Evolutionary conservation across 2,888 invertebrate genomes (phyloP).

Genomic region (Acleris literana): DNA sequence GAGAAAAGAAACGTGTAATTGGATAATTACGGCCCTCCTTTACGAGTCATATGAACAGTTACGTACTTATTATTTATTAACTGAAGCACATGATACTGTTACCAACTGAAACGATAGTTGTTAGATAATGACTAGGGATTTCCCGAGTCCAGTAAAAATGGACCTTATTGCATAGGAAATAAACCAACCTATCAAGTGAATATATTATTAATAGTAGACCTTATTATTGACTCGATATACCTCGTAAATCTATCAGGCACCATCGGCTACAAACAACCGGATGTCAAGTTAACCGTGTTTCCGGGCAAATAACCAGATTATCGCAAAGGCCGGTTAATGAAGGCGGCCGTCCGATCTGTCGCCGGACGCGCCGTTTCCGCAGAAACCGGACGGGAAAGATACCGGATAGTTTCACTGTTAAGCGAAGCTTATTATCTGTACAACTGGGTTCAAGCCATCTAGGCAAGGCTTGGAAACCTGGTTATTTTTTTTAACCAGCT

Average conservation of each 20-base stretch:
- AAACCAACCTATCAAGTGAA: too few species aligned
- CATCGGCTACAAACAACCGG: constrained; percentile 2
- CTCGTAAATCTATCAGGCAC: neutral
- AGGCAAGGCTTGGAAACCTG: too few species aligned
- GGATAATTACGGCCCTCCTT: constrained; percentile 44
- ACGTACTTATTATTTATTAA: constrained; percentile 16
- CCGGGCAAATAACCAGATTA: constrained; percentile 6
- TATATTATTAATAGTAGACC: neutral
- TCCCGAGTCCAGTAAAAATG: too few species aligned
- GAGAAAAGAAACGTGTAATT: constrained; percentile 49
- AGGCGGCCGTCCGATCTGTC: neutral
- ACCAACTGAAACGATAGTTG: neutral
- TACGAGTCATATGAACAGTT: constrained; percentile 21
- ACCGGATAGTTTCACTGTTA: constrained; percentile 5
- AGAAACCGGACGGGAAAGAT: constrained; percentile 2
- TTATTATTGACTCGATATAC: neutral
- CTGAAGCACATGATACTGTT: neutral
- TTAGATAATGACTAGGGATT: too few species aligned
- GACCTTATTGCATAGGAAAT: too few species aligned
- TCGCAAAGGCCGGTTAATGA: constrained; percentile 4
- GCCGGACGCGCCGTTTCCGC: constrained; percentile 6
- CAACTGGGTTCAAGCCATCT: too few species aligned
- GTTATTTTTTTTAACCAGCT: too few species aligned
- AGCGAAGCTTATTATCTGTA: neutral
- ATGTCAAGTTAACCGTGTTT: neutral